Evolutionary conservation across 2,888 invertebrate species (phyloP).

Genomic region (Tetragonisca angustula): DNA sequence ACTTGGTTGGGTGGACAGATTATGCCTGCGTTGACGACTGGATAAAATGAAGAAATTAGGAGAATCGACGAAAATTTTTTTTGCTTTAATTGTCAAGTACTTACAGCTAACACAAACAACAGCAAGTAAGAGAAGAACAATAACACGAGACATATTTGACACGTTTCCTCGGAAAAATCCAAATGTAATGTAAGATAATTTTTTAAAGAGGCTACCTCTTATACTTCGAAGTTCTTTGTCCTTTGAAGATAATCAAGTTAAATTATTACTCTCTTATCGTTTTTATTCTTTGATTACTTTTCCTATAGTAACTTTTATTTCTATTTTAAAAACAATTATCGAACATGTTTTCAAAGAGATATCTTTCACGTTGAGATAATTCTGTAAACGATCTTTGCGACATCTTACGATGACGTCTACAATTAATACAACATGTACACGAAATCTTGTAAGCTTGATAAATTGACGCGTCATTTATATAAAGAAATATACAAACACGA

Average conservation of each 20-base stretch:
- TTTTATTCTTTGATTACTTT: neutral
- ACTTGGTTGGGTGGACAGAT: neutral
- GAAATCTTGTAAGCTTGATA: neutral
- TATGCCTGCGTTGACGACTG: neutral
- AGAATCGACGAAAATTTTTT: neutral
- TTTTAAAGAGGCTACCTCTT: neutral
- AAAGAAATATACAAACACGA: neutral
- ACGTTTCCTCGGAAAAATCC: neutral
- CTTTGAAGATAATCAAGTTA: neutral
- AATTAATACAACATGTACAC: too few relatives aligned
- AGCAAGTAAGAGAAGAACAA: slow-evolving; percentile 20
- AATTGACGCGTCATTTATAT: neutral
- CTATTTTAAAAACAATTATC: too few relatives aligned
- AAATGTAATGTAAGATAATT: too few relatives aligned
- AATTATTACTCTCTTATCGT: neutral
- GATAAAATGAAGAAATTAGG: neutral
- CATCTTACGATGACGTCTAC: too few relatives aligned
- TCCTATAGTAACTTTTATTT: too few relatives aligned
- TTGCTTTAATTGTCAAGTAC: neutral
- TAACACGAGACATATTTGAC: slow-evolving; percentile 30
- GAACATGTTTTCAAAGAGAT: too few relatives aligned
- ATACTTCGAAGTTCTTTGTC: neutral
- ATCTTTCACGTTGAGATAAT: too few relatives aligned
- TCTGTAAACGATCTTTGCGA: too few relatives aligned
- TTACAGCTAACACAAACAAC: slow-evolving; percentile 28